Evolutionary conservation across 2,797 vertebrate genomes (phyloP).

Genomic region (Schizopygopsis pylzovi): DNA sequence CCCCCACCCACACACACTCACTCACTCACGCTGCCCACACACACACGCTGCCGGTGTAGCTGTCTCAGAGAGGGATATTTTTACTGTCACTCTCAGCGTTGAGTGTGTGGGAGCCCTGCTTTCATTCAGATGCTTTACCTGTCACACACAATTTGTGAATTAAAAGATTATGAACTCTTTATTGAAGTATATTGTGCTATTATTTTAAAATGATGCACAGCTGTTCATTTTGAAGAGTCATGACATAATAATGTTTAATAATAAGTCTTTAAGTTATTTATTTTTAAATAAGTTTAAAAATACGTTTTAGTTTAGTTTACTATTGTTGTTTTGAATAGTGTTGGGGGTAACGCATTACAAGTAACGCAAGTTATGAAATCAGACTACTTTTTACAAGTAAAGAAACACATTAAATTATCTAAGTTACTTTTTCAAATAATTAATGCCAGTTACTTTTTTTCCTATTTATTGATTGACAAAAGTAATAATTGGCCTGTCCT

Average conservation of each 20-base stretch:
- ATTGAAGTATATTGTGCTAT: not conserved
- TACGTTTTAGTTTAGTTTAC: not conserved
- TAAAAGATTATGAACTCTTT: slow-evolving; percentile 21
- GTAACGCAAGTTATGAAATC: too few relatives aligned
- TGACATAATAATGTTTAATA: not conserved
- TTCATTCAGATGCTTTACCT: slow-evolving; percentile 37
- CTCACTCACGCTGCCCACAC: slow-evolving; percentile 25
- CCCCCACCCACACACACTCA: slow-evolving; percentile 26
- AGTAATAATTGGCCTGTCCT: too few relatives aligned
- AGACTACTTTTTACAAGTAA: too few relatives aligned
- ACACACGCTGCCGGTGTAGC: not conserved
- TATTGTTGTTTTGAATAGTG: too few relatives aligned
- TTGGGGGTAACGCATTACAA: too few relatives aligned
- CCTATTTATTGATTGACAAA: not conserved
- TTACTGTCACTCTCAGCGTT: slow-evolving; percentile 13
- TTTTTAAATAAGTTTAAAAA: too few relatives aligned
- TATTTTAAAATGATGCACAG: not conserved
- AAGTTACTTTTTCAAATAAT: not conserved
- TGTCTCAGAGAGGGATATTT: slow-evolving; percentile 42
- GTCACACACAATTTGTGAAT: not conserved
- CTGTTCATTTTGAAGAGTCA: not conserved
- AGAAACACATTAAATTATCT: too few relatives aligned
- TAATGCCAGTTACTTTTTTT: not conserved
- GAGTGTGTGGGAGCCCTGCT: slow-evolving; percentile 24
- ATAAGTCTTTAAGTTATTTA: not conserved